Conservation (phyloP, 2,888 invertebrate species). For the Tetragonisca angustula region DNA sequence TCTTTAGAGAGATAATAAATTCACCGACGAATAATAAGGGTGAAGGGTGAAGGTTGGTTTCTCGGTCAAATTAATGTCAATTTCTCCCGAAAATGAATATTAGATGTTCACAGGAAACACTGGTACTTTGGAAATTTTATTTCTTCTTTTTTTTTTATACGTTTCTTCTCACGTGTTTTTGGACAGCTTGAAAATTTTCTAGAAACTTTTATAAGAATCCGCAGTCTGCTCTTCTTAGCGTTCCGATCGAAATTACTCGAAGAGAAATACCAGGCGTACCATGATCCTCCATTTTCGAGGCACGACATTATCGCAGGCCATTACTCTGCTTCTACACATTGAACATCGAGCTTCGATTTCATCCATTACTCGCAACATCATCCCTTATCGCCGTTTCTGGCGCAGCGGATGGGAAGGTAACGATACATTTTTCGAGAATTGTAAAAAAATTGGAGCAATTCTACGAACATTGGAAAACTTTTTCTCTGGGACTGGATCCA, state of each 20-base stretch:
- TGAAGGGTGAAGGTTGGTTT: slow-evolving; percentile 13
- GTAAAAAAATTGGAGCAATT: neutral
- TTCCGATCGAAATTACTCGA: slow-evolving; percentile 15
- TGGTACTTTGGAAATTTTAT: no score
- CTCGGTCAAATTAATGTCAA: slow-evolving; percentile 15
- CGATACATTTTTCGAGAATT: no score
- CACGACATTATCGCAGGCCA: slow-evolving; percentile 30
- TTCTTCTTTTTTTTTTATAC: no score
- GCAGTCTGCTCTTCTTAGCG: neutral
- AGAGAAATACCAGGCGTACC: slow-evolving; percentile 29
- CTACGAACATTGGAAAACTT: no score
- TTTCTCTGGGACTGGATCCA: no score
- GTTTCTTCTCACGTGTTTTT: no score
- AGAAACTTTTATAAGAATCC: no score
- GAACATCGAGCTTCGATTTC: slow-evolving; percentile 21
- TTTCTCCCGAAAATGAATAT: no score
- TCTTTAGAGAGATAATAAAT: neutral
- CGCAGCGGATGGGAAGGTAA: no score
- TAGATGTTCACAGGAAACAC: no score
- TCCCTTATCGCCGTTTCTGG: slow-evolving; percentile 36
- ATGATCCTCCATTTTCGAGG: slow-evolving; percentile 24
- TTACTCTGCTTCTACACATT: slow-evolving; percentile 23
- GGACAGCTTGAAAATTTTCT: no score
- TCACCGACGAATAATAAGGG: neutral
- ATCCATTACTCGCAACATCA: slow-evolving; percentile 37